Conservation (phyloP, 2,888 invertebrate genomes). For the Teleiodes luculella region DNA sequence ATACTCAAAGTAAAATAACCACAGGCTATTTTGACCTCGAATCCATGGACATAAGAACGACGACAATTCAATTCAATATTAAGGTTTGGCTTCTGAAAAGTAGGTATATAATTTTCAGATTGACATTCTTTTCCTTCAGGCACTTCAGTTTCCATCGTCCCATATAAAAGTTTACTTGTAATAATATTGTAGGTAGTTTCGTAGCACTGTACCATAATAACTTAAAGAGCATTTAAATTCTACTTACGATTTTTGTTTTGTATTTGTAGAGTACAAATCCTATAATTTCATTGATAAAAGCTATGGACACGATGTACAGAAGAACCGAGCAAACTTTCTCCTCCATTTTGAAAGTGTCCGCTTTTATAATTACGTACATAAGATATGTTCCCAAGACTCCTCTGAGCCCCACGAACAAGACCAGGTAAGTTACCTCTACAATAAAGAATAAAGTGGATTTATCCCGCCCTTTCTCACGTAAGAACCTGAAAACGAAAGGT, state of each 20-base stretch:
- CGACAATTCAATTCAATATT: too few relatives aligned
- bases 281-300: conserved; percentile 64
- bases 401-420: conserved; percentile 68
- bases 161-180: too few relatives aligned
- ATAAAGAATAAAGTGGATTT: conserved; percentile 57
- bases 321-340: conserved; percentile 55
- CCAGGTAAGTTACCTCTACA: conserved; percentile 72
- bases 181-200: too few relatives aligned
- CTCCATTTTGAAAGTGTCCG: conserved; percentile 58
- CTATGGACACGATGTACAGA: conserved; percentile 63
- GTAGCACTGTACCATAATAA: background rate
- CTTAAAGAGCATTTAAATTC: background rate
- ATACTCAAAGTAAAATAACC: too few relatives aligned
- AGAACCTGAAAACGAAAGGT: conserved; percentile 53
- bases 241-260: conserved; percentile 54
- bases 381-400: conserved; percentile 74
- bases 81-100: too few relatives aligned
- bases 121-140: too few relatives aligned
- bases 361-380: conserved; percentile 55
- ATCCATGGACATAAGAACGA: too few relatives aligned
- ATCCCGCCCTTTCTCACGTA: conserved; percentile 70
- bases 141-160: too few relatives aligned
- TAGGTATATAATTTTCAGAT: too few relatives aligned
- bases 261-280: conserved; percentile 64
- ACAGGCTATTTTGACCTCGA: too few relatives aligned